Evolutionary conservation across 2,888 invertebrate species (phyloP).

Genomic region (Cepaea hortensis): DNA sequence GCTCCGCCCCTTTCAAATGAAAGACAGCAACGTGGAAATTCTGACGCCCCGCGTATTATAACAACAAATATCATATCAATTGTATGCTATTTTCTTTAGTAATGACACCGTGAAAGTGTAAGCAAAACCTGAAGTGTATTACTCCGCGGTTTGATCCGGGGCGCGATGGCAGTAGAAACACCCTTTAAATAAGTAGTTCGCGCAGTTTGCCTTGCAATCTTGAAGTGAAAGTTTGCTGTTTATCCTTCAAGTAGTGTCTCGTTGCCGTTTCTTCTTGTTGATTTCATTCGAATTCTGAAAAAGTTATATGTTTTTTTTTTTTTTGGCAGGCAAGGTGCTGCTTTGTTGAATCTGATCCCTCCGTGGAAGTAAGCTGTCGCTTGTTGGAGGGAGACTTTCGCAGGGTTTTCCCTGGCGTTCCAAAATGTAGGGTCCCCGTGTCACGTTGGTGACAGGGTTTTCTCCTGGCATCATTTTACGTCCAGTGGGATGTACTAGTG

Average conservation of each 20-base stretch:
- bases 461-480: background rate
- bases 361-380: too few relatives aligned
- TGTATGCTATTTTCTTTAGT: background rate
- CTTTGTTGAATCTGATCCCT: too few relatives aligned
- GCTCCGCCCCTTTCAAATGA: background rate
- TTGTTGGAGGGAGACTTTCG: too few relatives aligned
- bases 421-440: background rate
- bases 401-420: too few relatives aligned
- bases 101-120: background rate
- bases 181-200: too few relatives aligned
- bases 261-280: too few relatives aligned
- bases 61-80: background rate
- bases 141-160: background rate
- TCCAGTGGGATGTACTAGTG: background rate
- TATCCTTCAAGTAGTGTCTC: too few relatives aligned
- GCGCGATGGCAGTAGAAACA: background rate
- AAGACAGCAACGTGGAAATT: background rate
- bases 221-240: too few relatives aligned
- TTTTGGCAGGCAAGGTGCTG: too few relatives aligned
- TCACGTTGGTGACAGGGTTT: background rate
- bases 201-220: too few relatives aligned
- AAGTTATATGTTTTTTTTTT: too few relatives aligned
- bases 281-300: too few relatives aligned
- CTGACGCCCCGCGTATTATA: background rate
- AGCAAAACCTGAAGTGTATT: background rate